Conservation (phyloP, 2,888 invertebrate species). For the Hoplodrina blanda region DNA sequence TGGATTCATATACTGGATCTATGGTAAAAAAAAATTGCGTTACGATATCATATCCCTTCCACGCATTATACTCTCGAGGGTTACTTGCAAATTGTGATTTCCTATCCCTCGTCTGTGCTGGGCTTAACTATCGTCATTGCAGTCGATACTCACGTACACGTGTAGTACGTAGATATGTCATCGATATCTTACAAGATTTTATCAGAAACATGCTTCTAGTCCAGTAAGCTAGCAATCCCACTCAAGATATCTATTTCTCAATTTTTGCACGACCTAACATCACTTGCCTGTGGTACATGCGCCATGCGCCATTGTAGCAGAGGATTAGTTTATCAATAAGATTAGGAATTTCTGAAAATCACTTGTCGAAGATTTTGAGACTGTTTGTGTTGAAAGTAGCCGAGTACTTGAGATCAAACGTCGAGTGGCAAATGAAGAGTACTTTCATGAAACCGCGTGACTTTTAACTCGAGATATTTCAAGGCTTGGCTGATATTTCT, state of each 20-base stretch:
- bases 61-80: too few relatives aligned
- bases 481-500: too few relatives aligned
- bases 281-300: conserved; percentile 11
- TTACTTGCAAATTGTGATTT: too few relatives aligned
- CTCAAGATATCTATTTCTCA: conserved; percentile 37
- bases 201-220: conserved; percentile 24
- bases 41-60: too few relatives aligned
- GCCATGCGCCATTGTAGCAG: conserved; percentile 7
- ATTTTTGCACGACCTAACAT: conserved; percentile 29
- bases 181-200: conserved; percentile 17
- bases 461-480: neutral
- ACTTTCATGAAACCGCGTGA: conserved; percentile 34
- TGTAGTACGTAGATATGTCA: conserved; percentile 1
- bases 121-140: neutral
- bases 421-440: neutral
- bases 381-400: conserved; percentile 1
- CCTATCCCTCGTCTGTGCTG: neutral
- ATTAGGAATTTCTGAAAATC: conserved; percentile 23
- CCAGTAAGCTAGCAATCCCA: conserved; percentile 19
- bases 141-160: neutral
- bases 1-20: too few relatives aligned
- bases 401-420: conserved; percentile 21
- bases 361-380: conserved; percentile 30
- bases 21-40: too few relatives aligned
- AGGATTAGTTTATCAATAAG: conserved; percentile 38